Evolutionary conservation across 1,140 invertebrate genomes (phyloP).

Genomic region (Euura lappo): DNA sequence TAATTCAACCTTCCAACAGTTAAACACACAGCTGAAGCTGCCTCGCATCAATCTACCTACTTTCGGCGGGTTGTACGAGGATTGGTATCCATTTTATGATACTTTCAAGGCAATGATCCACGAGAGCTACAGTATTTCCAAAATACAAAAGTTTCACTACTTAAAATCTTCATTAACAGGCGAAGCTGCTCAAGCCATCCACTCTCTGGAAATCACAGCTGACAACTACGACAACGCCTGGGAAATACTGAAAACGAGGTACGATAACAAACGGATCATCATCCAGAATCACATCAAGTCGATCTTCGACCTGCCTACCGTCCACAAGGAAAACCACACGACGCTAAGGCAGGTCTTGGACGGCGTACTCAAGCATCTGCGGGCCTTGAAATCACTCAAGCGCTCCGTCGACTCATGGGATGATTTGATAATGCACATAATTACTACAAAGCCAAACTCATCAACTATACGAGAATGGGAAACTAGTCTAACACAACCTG

Average conservation of each 20-base stretch:
- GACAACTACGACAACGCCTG: constrained; percentile 33
- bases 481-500: not conserved
- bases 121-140: constrained; percentile 16
- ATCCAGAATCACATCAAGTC: constrained; percentile 30
- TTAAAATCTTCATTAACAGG: constrained; percentile 20
- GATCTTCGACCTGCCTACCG: constrained; percentile 23
- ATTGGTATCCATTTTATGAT: constrained; percentile 30
- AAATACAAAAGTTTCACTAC: constrained; percentile 27
- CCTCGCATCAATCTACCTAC: constrained; percentile 27
- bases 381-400: constrained; percentile 22
- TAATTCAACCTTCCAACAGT: too few relatives aligned
- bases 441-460: constrained; percentile 26
- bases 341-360: constrained; percentile 27
- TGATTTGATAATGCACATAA: constrained; percentile 28
- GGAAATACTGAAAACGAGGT: constrained; percentile 28
- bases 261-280: constrained; percentile 28
- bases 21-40: constrained; percentile 15
- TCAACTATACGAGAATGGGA: constrained; percentile 27
- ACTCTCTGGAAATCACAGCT: constrained; percentile 25
- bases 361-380: constrained; percentile 26
- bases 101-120: constrained; percentile 26
- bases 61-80: constrained; percentile 26
- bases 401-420: constrained; percentile 27
- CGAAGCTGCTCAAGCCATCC: constrained; percentile 27
- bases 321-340: constrained; percentile 23